A percentile compares a stretch with the other conserved stretches of the same genome.
Conservation (phyloP, 2,797 vertebrate genomes). For the Myoxocephalus aenaeus region DNA sequence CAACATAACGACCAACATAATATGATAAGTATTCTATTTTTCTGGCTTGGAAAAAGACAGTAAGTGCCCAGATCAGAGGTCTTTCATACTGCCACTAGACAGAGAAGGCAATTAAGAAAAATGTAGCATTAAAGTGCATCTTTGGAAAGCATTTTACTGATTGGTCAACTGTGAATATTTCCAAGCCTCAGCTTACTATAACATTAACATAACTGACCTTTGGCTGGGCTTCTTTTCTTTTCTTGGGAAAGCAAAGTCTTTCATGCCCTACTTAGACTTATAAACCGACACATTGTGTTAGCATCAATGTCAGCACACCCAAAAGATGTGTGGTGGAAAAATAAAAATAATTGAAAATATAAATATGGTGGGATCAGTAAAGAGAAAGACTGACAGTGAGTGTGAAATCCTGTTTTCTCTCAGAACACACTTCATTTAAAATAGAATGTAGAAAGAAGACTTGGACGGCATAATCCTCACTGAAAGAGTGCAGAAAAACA, state of each 20-base stretch:
- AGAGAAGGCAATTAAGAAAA: conserved; percentile 8
- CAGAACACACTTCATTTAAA: conserved; percentile 75
- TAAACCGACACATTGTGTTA: conserved; percentile 79
- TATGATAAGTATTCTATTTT: conserved; percentile 42
- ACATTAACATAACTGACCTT: conserved; percentile 52
- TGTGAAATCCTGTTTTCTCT: conserved; percentile 84
- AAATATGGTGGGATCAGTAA: conserved; percentile 78
- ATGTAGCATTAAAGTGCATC: conserved; percentile 1
- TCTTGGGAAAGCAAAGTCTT: conserved; percentile 62
- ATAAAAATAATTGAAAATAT: conserved; percentile 82
- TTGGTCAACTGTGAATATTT: conserved; percentile 32
- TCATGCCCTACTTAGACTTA: conserved; percentile 75
- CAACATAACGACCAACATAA: not conserved
- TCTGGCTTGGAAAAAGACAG: conserved; percentile 41
- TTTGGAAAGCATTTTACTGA: conserved; percentile 32
- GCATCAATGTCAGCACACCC: conserved; percentile 77
- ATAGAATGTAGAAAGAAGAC: conserved; percentile 67
- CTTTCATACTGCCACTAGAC: conserved; percentile 24
- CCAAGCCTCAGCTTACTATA: conserved; percentile 5
- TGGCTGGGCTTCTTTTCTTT: conserved; percentile 49
- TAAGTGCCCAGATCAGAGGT: conserved; percentile 60
- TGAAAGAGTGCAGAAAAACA: conserved; percentile 64
- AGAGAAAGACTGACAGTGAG: conserved; percentile 79
- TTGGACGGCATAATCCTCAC: conserved; percentile 69
- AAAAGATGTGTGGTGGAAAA: conserved; percentile 66